These are phyloP conservation scores for Linurgus olivaceus DNA, from an alignment of 2,797 vertebrate genomes.

Conservation along the genomic window DNA sequence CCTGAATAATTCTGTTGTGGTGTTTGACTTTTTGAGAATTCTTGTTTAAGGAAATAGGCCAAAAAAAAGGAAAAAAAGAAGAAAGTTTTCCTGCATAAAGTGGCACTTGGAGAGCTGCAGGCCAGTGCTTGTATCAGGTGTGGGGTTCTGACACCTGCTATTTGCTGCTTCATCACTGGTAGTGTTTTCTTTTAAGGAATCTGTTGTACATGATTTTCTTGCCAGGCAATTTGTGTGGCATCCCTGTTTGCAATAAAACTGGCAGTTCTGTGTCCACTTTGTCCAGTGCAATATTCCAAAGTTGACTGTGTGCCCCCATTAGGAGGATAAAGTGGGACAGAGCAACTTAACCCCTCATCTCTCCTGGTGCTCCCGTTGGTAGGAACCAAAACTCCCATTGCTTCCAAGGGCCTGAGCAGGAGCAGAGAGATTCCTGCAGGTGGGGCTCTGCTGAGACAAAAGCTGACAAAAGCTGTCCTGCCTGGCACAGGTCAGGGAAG, in stretches of 20 bases:
- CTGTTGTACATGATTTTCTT: background rate
- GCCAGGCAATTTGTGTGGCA: background rate
- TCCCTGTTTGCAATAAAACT: background rate
- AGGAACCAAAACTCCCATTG: background rate
- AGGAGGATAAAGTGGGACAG: background rate
- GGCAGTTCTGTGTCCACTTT: background rate
- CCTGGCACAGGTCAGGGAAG: background rate
- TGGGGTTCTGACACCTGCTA: background rate
- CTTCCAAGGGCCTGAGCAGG: background rate
- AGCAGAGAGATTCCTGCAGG: background rate
- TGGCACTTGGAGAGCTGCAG: background rate
- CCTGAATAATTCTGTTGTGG: background rate
- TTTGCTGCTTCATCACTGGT: background rate
- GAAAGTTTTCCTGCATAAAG: background rate
- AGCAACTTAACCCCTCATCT: background rate
- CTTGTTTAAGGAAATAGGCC: background rate
- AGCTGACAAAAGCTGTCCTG: background rate
- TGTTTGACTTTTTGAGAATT: background rate
- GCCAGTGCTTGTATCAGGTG: background rate
- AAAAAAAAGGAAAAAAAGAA: fast-evolving
- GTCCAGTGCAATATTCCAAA: background rate
- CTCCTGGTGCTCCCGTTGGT: background rate
- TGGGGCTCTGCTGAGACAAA: background rate
- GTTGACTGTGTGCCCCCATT: background rate
- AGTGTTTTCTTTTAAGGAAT: background rate